Evolutionary conservation across 2,113 vertebrate species (phyloP).

Genomic region (Atractosteus spatula): DNA sequence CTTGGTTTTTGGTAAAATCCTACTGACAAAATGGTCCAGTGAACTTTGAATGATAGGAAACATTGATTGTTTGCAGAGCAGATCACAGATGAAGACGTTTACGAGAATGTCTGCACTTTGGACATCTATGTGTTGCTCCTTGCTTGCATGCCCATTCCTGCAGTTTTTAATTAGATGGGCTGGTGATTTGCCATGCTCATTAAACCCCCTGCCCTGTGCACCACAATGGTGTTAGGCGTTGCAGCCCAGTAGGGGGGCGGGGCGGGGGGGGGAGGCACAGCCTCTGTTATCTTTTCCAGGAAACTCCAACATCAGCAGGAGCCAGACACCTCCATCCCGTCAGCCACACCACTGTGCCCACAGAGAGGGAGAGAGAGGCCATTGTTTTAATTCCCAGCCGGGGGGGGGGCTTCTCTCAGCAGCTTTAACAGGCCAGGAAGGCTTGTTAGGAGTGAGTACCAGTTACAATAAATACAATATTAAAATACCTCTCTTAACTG

Average conservation of each 20-base stretch:
- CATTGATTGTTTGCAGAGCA: too few relatives aligned
- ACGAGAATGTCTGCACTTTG: too few relatives aligned
- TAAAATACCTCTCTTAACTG: conserved; percentile 23
- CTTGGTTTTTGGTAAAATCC: too few relatives aligned
- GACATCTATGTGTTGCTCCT: too few relatives aligned
- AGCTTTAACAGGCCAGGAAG: conserved; percentile 41
- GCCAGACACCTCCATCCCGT: not conserved
- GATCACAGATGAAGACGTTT: too few relatives aligned
- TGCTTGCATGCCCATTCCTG: too few relatives aligned
- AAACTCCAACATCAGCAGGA: not conserved
- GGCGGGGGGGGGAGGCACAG: not conserved
- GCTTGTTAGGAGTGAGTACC: conserved; percentile 41
- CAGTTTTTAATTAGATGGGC: conserved; percentile 5
- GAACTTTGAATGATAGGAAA: too few relatives aligned
- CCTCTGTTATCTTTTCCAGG: conserved; percentile 2
- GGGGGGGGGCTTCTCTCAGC: conserved; percentile 11
- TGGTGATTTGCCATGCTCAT: conserved; percentile 24
- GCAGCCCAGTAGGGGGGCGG: conserved; percentile 17
- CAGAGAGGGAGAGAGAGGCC: not conserved
- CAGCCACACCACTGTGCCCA: not conserved
- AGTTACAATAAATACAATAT: conserved; percentile 26
- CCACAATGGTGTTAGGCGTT: conserved; percentile 9
- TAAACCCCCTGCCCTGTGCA: conserved; percentile 26
- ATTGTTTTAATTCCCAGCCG: conserved; percentile 5
- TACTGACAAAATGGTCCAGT: too few relatives aligned